Evolutionary conservation across 1,140 invertebrate species (phyloP), one percentile per base, ranked within the genome.

Genomic region (Ceratoteleas bidentatus): DNA sequence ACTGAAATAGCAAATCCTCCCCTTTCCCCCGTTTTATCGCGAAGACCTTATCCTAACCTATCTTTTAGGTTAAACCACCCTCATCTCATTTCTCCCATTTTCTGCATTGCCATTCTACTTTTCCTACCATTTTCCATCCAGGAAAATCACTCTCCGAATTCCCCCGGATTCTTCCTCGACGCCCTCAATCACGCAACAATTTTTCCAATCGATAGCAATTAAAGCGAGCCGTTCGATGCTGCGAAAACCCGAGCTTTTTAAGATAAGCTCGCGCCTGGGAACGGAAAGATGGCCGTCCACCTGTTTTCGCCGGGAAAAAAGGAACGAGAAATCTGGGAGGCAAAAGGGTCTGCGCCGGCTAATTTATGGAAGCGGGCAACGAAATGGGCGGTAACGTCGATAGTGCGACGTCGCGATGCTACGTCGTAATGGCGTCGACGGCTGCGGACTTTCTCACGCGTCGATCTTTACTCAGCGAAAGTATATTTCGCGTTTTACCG

Each of bases 361-460:
- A 75, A 81, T 81, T 81, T 74, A 54, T 65, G 49, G 80, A 78
- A 76, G 82, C 57, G 54, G 72, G 64, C 32, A 72, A 74, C 73
- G 65, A 56, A 74, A 65, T 88, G 85, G 87, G 87, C 87, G 87
- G 87, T 82, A 24, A 87, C 86, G 79, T 87, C 86, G 85, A 88
- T 88, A 88, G 85, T 87, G 87, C 87, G 86, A 83, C 87, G 87
- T 87, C 87, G 86, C 87, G 81, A 85, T 81, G 85, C 80, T 74
- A 74, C 60, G 68, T 61, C 83, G 84, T 87, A 87, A 88, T 88
- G 87, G 87, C 87, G 87, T 78, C 86, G 85, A 86, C 87, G 87
- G 87, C 84, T 88, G 87, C 45, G 68, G 14, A 80, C 58, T 81
- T 88, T 88, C 87, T 85, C 87, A 88, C 87, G 87, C 76, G 33